phyloP scores from a whole-genome alignment of 2,113 vertebrate genomes.

The Xenotilapia caudafasciata region DNA sequence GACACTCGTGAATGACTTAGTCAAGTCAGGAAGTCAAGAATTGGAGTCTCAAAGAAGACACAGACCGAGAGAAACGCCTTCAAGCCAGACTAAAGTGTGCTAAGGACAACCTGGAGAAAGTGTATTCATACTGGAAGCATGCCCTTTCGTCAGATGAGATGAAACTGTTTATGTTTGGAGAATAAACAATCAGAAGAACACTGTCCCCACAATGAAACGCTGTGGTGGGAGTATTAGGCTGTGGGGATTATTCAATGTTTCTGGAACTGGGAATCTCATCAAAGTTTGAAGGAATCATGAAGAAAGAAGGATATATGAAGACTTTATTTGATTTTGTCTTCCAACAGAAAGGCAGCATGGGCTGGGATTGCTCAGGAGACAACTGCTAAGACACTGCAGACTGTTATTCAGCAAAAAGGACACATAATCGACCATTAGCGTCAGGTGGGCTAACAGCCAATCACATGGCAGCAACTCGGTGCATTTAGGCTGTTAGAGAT shows the following conservation, averaged over 20 bases:
- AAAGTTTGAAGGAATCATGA: background rate
- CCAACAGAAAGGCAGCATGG: background rate
- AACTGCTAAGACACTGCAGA: background rate
- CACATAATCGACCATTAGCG: accelerated
- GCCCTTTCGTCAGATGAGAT: background rate
- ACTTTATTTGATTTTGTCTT: background rate
- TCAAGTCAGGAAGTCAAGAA: background rate
- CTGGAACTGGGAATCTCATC: background rate
- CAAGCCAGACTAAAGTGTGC: background rate
- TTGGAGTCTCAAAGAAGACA: background rate
- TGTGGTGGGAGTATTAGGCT: background rate
- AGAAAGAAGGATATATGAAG: background rate
- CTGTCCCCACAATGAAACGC: background rate
- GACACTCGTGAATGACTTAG: background rate
- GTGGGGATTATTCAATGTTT: background rate
- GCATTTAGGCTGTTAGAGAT: background rate
- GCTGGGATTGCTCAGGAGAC: background rate
- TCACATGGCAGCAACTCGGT: background rate
- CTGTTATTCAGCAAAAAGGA: background rate
- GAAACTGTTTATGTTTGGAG: background rate
- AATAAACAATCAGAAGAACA: background rate
- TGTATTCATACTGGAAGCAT: background rate
- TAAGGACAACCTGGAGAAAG: background rate
- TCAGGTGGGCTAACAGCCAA: background rate
- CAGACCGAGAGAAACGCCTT: accelerated